Percentiles rank a stretch among this genome's conserved stretches.
Conservation (phyloP, 1,140 invertebrate genomes). For the Macrobrachium rosenbergii region DNA sequence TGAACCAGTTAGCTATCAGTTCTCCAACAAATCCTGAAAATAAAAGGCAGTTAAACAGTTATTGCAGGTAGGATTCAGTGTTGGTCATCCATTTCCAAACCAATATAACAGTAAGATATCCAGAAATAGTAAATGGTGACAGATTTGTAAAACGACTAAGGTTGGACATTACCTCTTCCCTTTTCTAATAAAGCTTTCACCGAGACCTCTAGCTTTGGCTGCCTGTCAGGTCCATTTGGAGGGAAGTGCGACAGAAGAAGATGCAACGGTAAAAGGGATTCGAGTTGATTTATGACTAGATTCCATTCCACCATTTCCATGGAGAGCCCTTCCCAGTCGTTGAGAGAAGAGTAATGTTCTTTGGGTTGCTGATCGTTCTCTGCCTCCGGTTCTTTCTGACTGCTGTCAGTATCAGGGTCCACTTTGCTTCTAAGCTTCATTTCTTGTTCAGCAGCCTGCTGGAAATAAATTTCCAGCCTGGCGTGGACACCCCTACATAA, state of each 20-base stretch:
- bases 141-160: not conserved
- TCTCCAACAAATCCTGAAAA: slow-evolving; percentile 55
- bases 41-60: not conserved
- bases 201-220: slow-evolving; percentile 45
- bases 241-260: slow-evolving; percentile 25
- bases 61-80: not conserved
- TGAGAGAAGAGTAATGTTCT: slow-evolving; percentile 24
- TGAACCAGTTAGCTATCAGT: slow-evolving; percentile 59
- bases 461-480: slow-evolving; percentile 20
- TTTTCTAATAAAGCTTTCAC: slow-evolving; percentile 60
- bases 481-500: slow-evolving; percentile 49
- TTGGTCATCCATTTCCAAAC: not conserved
- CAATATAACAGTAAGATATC: not conserved
- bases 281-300: slow-evolving; percentile 53
- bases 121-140: not conserved
- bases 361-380: not conserved
- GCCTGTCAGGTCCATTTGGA: not conserved
- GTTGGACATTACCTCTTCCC: slow-evolving; percentile 54
- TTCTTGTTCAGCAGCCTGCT: not conserved
- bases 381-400: not conserved
- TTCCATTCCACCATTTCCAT: slow-evolving; percentile 65
- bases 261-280: slow-evolving; percentile 45
- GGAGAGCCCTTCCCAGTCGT: slow-evolving; percentile 64
- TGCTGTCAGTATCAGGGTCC: not conserved
- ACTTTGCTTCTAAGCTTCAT: not conserved